Percentiles rank a stretch among this genome's conserved stretches.
phyloP scores from a whole-genome alignment of 2,888 invertebrate genomes.

The Noctua janthe region DNA sequence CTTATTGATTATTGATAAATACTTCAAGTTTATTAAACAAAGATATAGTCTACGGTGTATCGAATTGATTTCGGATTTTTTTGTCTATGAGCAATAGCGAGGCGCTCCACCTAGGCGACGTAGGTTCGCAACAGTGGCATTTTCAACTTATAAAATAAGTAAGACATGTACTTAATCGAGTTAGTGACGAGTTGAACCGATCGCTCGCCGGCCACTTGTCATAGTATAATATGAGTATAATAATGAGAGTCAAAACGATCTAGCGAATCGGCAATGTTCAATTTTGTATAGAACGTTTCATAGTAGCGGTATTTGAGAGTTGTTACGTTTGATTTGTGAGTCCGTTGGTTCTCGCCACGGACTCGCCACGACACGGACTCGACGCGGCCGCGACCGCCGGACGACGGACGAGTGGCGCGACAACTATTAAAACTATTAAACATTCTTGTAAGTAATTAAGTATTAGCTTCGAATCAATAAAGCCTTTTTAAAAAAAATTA shows the following conservation, averaged over 20 bases:
- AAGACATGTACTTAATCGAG: conserved; percentile 88
- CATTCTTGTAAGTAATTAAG: conserved; percentile 90
- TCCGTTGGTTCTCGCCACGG: conserved; percentile 67
- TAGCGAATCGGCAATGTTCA: conserved; percentile 90
- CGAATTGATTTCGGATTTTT: conserved; percentile 89
- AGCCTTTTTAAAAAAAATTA: conserved; percentile 89
- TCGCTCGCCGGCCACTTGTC: conserved; percentile 87
- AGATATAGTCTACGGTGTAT: conserved; percentile 90
- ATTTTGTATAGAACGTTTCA: conserved; percentile 90
- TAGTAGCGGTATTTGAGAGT: conserved; percentile 89
- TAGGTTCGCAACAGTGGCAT: conserved; percentile 89
- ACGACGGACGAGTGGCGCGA: conserved; percentile 76
- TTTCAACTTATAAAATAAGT: conserved; percentile 89
- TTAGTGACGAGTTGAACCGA: conserved; percentile 82
- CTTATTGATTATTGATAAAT: conserved; percentile 91
- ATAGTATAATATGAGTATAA: conserved; percentile 77
- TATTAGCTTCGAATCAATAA: conserved; percentile 90
- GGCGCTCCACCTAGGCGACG: conserved; percentile 83
- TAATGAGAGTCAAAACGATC: conserved; percentile 83
- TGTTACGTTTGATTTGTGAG: conserved; percentile 88
- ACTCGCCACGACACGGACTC: conserved; percentile 56
- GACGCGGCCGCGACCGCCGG: conserved; percentile 54
- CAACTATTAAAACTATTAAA: conserved; percentile 87
- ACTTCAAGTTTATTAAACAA: conserved; percentile 90
- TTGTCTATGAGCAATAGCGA: conserved; percentile 86